phyloP scores from a whole-genome alignment of 2,113 vertebrate species.

The Glaucidium brasilianum region DNA sequence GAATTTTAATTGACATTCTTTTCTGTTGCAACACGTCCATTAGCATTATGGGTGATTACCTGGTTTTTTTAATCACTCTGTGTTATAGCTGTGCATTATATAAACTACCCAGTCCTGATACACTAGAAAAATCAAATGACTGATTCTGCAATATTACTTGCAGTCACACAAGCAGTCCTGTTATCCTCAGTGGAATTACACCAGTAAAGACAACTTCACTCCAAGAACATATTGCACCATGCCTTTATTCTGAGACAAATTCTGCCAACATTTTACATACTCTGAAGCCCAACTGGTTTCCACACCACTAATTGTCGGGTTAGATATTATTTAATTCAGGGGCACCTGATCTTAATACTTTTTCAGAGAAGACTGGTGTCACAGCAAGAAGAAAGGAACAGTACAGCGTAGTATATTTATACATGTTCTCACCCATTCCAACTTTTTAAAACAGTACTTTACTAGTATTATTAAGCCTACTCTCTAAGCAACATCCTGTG shows the following conservation, averaged over 20 bases:
- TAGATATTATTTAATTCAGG: background rate
- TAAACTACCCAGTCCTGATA: background rate
- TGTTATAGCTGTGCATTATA: conserved; percentile 20
- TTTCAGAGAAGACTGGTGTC: background rate
- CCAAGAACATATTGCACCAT: background rate
- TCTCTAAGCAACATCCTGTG: background rate
- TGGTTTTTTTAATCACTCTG: conserved; percentile 54
- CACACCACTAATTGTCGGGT: background rate
- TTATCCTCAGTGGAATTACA: background rate
- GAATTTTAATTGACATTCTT: conserved; percentile 56
- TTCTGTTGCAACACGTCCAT: conserved; percentile 24
- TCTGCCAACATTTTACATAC: background rate
- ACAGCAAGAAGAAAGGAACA: background rate
- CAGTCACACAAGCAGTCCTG: background rate
- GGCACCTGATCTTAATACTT: background rate
- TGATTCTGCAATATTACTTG: background rate
- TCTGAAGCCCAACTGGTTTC: background rate
- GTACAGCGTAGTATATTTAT: background rate
- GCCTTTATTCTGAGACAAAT: background rate
- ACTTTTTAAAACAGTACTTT: background rate
- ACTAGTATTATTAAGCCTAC: background rate
- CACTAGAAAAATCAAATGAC: background rate
- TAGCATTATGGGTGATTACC: conserved; percentile 53
- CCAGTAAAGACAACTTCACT: background rate
- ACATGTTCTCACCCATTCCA: background rate